Conservation (phyloP, 2,113 vertebrate genomes). For the Zootoca vivipara region DNA sequence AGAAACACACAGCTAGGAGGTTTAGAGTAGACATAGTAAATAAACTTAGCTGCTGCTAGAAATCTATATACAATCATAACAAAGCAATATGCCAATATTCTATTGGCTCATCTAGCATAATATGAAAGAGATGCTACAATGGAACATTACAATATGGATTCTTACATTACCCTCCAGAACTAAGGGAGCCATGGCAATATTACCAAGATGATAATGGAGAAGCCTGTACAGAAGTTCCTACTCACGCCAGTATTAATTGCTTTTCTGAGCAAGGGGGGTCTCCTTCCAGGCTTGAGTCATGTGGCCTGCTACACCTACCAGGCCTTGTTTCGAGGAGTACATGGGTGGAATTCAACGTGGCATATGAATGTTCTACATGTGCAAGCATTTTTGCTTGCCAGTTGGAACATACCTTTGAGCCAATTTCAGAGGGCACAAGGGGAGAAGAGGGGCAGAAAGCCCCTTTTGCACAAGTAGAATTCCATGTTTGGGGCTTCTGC, state of each 20-base stretch:
- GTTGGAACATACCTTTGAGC: too few species aligned
- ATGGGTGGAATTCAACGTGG: too few species aligned
- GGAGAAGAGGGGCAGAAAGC: too few species aligned
- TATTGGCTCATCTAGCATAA: background rate
- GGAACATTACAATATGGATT: background rate
- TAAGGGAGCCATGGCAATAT: background rate
- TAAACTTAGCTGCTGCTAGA: background rate
- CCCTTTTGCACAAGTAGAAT: too few species aligned
- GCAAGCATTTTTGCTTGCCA: too few species aligned
- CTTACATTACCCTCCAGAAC: background rate
- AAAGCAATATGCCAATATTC: background rate
- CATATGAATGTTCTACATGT: too few species aligned
- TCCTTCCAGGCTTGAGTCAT: too few species aligned
- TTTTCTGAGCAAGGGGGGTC: too few species aligned
- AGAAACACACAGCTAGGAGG: background rate
- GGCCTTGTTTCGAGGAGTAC: background rate
- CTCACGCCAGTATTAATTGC: background rate
- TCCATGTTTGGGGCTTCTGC: background rate
- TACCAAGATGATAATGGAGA: background rate
- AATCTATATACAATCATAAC: background rate
- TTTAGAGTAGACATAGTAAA: background rate
- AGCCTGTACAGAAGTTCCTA: background rate
- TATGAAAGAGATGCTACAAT: background rate
- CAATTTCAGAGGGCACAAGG: too few species aligned
- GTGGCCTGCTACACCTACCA: background rate